Conservation (phyloP, 2,797 vertebrate species). For the Gallinago stenura region DNA sequence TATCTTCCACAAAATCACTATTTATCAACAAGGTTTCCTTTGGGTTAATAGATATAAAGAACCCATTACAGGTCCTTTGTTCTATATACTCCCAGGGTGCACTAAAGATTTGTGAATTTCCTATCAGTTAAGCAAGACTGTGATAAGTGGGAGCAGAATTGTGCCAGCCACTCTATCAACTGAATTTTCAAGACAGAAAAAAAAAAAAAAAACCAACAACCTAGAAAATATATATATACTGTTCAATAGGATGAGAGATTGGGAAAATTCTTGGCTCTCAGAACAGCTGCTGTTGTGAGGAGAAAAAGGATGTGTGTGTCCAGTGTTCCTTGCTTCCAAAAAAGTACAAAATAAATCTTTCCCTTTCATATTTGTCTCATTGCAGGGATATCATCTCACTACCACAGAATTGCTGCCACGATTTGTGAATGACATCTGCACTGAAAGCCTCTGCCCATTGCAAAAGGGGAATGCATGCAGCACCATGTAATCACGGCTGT, state of each 20-base stretch:
- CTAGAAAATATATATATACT: background rate
- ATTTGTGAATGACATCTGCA: background rate
- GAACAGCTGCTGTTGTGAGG: background rate
- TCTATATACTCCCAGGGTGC: background rate
- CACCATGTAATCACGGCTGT: background rate
- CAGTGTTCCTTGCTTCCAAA: background rate
- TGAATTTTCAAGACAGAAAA: background rate
- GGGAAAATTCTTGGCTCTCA: background rate
- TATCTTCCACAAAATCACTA: background rate
- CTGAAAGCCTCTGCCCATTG: background rate
- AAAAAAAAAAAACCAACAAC: background rate
- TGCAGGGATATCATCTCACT: background rate
- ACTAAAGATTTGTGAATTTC: background rate
- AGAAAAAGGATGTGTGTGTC: background rate
- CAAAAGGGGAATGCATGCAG: background rate
- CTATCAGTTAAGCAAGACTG: background rate
- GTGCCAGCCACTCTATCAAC: constrained; percentile 8
- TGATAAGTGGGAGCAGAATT: constrained; percentile 2
- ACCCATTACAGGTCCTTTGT: background rate
- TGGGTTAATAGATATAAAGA: background rate
- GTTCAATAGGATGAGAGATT: background rate
- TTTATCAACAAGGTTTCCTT: background rate
- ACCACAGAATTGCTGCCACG: background rate
- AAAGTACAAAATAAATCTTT: background rate
- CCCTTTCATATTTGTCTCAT: background rate